A percentile compares a stretch with the other conserved stretches of the same genome.
Evolutionary conservation across 2,888 invertebrate genomes (phyloP).

Genomic region (Campopleginae sp.): DNA sequence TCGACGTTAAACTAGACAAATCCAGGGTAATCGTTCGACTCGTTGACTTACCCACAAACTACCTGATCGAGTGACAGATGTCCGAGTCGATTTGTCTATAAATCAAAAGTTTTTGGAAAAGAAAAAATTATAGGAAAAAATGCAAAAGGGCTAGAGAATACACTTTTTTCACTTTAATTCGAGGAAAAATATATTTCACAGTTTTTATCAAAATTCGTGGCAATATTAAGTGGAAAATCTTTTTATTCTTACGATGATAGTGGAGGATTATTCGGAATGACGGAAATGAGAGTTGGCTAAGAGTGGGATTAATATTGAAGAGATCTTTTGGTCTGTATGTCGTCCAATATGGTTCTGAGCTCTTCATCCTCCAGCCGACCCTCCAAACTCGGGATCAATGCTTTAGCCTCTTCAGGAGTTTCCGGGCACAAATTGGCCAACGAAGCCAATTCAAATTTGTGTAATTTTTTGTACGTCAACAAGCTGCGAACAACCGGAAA

Average conservation of each 20-base stretch:
- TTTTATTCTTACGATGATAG: conserved; percentile 4
- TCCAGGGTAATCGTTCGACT: too few species aligned
- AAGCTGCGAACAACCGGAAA: conserved; percentile 86
- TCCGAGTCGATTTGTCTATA: too few species aligned
- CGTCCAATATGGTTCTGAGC: conserved; percentile 97
- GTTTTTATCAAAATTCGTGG: not conserved
- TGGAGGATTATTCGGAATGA: not conserved
- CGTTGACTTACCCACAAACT: too few species aligned
- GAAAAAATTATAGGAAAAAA: too few species aligned
- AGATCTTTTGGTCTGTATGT: conserved; percentile 98
- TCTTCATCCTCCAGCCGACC: conserved; percentile 99
- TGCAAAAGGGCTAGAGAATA: too few species aligned
- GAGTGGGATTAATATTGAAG: conserved; percentile 92
- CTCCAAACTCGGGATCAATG: conserved; percentile 97
- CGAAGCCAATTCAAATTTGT: conserved; percentile 99
- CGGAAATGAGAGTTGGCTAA: conserved; percentile 37
- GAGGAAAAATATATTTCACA: not conserved
- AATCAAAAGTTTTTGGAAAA: too few species aligned
- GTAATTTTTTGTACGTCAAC: conserved; percentile 96
- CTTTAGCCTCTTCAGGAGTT: conserved; percentile 99
- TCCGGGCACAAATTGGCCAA: conserved; percentile 99
- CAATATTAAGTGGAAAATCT: not conserved
- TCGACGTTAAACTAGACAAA: too few species aligned
- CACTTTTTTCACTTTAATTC: too few species aligned
- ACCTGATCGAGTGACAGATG: too few species aligned